Conservation (phyloP, 2,797 vertebrate species). For the Saxicola maurus region DNA sequence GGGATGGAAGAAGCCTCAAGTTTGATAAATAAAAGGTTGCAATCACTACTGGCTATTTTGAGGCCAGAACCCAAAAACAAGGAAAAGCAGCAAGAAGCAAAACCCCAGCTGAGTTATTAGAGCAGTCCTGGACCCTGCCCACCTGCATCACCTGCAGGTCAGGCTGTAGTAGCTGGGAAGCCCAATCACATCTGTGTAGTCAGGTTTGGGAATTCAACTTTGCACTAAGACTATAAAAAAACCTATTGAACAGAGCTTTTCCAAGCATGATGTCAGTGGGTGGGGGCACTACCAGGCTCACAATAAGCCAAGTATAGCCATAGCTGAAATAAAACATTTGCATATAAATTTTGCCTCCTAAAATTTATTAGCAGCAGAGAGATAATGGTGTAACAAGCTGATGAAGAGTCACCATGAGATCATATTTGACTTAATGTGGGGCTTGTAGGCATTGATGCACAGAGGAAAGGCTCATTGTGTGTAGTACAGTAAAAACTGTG, state of each 20-base stretch:
- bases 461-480: constrained; percentile 10
- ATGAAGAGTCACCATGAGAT: neutral
- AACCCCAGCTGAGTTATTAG: neutral
- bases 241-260: neutral
- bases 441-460: neutral
- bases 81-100: neutral
- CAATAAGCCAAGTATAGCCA: neutral
- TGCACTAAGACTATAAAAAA: neutral
- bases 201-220: neutral
- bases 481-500: constrained; percentile 24
- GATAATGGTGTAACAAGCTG: neutral
- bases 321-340: constrained; percentile 25
- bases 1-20: neutral
- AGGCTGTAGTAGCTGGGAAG: neutral
- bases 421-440: neutral
- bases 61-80: neutral
- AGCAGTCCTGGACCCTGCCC: neutral
- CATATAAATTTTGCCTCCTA: neutral
- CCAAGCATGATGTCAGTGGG: constrained; percentile 44
- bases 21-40: neutral
- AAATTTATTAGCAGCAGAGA: constrained; percentile 23
- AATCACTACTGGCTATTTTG: neutral
- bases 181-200: neutral
- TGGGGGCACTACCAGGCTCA: constrained; percentile 33
- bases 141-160: neutral